Conservation (phyloP, 2,888 invertebrate species). For the Phania funesta region DNA sequence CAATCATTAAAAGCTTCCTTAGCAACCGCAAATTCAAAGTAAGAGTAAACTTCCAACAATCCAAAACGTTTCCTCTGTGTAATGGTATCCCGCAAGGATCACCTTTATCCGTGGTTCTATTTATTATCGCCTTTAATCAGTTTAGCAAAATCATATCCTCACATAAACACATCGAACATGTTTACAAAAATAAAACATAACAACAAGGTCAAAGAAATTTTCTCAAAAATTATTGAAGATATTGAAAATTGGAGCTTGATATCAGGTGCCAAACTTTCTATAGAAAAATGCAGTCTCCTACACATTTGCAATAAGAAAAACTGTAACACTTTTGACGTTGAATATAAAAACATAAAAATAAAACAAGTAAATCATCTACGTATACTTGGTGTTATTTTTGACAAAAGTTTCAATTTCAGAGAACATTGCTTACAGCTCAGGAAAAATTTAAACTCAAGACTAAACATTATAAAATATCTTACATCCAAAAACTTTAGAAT, state of each 20-base stretch:
- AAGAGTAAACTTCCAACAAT: no score
- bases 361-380: no score
- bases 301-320: neutral
- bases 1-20: neutral
- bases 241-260: neutral
- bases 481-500: no score
- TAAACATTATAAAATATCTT: neutral
- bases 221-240: neutral
- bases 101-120: neutral
- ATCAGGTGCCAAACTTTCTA: neutral
- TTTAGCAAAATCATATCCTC: conserved; percentile 5
- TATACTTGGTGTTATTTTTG: neutral
- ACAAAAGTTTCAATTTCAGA: neutral
- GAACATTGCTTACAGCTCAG: neutral
- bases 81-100: no score
- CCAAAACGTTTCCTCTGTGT: no score
- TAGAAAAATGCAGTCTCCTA: neutral
- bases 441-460: neutral
- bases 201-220: neutral
- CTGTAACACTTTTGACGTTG: neutral
- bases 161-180: neutral
- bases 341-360: neutral
- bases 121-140: conserved; percentile 11
- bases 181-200: neutral
- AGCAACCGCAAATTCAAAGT: neutral